phyloP scores from a whole-genome alignment of 2,797 vertebrate species.

The Phoeniculus purpureus region DNA sequence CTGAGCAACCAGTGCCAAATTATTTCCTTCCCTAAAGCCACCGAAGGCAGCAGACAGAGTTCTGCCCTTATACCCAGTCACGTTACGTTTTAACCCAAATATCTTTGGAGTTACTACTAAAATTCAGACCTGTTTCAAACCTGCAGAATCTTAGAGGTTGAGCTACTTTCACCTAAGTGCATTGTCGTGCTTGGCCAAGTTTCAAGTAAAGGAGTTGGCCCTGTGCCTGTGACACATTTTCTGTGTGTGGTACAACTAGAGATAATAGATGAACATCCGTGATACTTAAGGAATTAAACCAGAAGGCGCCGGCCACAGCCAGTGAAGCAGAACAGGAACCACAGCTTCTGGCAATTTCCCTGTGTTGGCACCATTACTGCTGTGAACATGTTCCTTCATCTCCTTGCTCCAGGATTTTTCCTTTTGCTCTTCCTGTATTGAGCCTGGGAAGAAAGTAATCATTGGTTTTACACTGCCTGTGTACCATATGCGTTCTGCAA shows the following conservation, averaged over 20 bases:
- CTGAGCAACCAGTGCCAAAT: not conserved
- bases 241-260: not conserved
- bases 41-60: not conserved
- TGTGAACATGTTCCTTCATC: not conserved
- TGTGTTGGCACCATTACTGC: accelerated
- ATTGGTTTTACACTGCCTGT: not conserved
- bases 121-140: not conserved
- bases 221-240: not conserved
- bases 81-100: no score
- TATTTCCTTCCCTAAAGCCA: not conserved
- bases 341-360: not conserved
- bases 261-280: not conserved
- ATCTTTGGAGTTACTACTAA: no score
- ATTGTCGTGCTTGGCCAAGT: not conserved
- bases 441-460: not conserved
- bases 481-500: not conserved
- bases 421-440: not conserved
- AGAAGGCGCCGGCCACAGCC: not conserved
- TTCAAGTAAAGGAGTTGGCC: not conserved
- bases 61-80: not conserved
- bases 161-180: not conserved
- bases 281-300: not conserved
- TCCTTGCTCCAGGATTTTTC: not conserved
- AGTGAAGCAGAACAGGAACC: not conserved
- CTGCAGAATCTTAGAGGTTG: not conserved